phyloP scores from a whole-genome alignment of 2,888 invertebrate genomes.

The Biston betularia region DNA sequence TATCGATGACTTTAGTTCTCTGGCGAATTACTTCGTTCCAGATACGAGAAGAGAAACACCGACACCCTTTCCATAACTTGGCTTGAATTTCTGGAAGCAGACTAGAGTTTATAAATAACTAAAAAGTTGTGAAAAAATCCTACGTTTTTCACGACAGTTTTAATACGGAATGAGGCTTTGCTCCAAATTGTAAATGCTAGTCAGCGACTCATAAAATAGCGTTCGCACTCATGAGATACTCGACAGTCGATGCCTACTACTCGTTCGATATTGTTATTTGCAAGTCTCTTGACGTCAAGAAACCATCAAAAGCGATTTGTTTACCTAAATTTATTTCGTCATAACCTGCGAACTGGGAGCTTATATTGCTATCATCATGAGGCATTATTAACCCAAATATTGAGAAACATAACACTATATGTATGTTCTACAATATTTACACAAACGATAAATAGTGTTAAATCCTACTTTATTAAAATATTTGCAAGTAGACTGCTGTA shows the following conservation, averaged over 20 bases:
- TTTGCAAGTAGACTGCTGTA: not conserved
- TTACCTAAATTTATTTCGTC: conserved; percentile 34
- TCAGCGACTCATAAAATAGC: conserved; percentile 5
- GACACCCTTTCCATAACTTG: too few relatives aligned
- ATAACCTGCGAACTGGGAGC: conserved; percentile 28
- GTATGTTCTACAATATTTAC: conserved; percentile 12
- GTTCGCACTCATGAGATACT: conserved; percentile 7
- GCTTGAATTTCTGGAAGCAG: too few relatives aligned
- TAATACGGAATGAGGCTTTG: conserved; percentile 6
- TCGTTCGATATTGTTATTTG: conserved; percentile 11
- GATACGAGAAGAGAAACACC: too few relatives aligned
- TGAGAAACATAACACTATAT: conserved; percentile 11
- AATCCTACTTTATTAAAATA: not conserved
- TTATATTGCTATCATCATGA: conserved; percentile 23
- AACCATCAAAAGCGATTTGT: conserved; percentile 30
- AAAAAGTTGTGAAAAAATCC: not conserved
- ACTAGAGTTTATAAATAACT: too few relatives aligned
- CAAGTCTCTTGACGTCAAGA: conserved; percentile 28
- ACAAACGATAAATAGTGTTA: not conserved
- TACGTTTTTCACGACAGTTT: not conserved
- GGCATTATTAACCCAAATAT: conserved; percentile 31
- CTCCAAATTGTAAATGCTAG: conserved; percentile 16
- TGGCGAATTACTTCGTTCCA: too few relatives aligned
- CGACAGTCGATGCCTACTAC: not conserved
- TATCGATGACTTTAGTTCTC: too few relatives aligned